A percentile compares a stretch with the other conserved stretches of the same genome.
Conservation (phyloP, 2,797 vertebrate species). For the Dipus sagitta region DNA sequence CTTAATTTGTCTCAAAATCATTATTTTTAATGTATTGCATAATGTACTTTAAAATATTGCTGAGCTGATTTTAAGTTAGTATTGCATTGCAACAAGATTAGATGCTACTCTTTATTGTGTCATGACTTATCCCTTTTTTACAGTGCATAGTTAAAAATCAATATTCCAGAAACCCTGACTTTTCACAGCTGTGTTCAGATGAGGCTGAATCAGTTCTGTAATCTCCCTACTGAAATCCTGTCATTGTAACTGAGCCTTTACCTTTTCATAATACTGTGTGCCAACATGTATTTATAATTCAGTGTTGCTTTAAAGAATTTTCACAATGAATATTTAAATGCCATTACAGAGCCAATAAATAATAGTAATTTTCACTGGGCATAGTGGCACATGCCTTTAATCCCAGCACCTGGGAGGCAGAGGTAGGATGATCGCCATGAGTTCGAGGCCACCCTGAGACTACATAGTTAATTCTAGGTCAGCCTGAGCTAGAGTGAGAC, state of each 20-base stretch:
- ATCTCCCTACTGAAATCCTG: slow-evolving; percentile 66
- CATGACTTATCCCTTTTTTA: slow-evolving; percentile 72
- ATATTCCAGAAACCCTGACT: slow-evolving; percentile 75
- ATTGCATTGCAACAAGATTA: slow-evolving; percentile 58
- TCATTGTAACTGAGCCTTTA: slow-evolving; percentile 50
- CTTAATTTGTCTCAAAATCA: slow-evolving; percentile 90
- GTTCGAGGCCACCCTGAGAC: too few species aligned
- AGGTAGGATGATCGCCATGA: too few species aligned
- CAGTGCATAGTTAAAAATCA: slow-evolving; percentile 65
- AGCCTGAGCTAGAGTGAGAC: too few species aligned
- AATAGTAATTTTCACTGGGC: not conserved
- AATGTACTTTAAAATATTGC: slow-evolving; percentile 83
- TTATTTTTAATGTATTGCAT: slow-evolving; percentile 89
- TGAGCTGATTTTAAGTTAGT: slow-evolving; percentile 78
- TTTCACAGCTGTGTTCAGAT: slow-evolving; percentile 77
- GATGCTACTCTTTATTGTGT: slow-evolving; percentile 51
- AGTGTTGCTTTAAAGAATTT: slow-evolving; percentile 42
- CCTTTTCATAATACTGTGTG: slow-evolving; percentile 57
- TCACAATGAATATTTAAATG: slow-evolving; percentile 59
- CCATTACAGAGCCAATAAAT: slow-evolving; percentile 25
- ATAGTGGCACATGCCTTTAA: too few species aligned
- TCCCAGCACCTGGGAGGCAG: too few species aligned
- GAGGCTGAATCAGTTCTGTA: slow-evolving; percentile 78
- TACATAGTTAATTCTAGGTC: too few species aligned
- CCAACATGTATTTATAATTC: slow-evolving; percentile 30